Conservation (phyloP, 1,140 invertebrate species). For the Tribolium madens region DNA sequence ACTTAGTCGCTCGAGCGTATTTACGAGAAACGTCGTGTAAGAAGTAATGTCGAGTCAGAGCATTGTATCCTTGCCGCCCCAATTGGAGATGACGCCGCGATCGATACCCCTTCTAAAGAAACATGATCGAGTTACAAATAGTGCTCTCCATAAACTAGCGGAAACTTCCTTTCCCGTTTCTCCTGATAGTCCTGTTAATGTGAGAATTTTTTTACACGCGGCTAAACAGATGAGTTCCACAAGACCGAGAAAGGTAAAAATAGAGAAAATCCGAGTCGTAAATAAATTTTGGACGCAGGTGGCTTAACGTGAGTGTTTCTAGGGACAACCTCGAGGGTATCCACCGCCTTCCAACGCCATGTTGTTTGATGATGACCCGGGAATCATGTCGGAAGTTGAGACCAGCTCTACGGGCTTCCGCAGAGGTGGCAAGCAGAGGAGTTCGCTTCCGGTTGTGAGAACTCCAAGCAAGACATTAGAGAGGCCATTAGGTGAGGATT, state of each 20-base stretch:
- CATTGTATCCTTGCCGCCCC: slow-evolving; percentile 58
- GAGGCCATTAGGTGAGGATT: slow-evolving; percentile 81
- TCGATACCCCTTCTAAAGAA: slow-evolving; percentile 50
- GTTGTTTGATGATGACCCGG: slow-evolving; percentile 93
- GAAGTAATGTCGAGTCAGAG: slow-evolving; percentile 59
- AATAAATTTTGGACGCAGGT: background rate
- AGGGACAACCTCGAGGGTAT: slow-evolving; percentile 81
- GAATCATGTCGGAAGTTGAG: slow-evolving; percentile 97
- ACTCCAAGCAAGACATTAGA: slow-evolving; percentile 96
- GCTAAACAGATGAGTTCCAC: slow-evolving; percentile 56
- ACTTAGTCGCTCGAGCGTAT: slow-evolving; percentile 46
- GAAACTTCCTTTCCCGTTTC: slow-evolving; percentile 54
- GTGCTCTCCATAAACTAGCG: slow-evolving; percentile 4
- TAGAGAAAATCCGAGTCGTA: background rate
- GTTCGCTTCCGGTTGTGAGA: slow-evolving; percentile 92
- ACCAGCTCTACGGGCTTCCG: slow-evolving; percentile 93
- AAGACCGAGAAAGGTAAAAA: slow-evolving; percentile 56
- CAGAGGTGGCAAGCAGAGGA: slow-evolving; percentile 89
- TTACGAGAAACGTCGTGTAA: background rate
- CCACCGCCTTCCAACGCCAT: slow-evolving; percentile 79
- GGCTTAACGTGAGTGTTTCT: slow-evolving; percentile 41
- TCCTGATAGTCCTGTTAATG: slow-evolving; percentile 58
- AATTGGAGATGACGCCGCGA: slow-evolving; percentile 56
- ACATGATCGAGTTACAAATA: slow-evolving; percentile 1
- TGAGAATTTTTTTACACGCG: slow-evolving; percentile 60